These are phyloP conservation scores for Sericinus montela DNA, from an alignment of 2,888 invertebrate genomes.

Conservation along the genomic window DNA sequence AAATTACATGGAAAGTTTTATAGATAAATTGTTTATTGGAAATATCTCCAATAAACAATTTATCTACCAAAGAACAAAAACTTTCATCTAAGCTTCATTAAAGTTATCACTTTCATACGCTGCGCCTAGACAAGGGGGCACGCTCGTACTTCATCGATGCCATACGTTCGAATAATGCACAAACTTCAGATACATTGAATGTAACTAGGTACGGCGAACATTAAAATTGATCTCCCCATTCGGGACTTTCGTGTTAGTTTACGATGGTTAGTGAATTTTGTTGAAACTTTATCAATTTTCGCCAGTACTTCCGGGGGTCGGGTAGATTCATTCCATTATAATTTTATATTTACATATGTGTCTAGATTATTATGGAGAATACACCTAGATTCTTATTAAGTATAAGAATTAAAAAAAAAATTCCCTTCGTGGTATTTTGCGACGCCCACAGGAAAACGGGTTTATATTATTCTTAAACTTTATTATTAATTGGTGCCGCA, in stretches of 20 bases:
- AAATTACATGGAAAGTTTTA: no score
- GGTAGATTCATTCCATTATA: slow-evolving; percentile 31
- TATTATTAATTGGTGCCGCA: no score
- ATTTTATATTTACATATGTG: slow-evolving; percentile 23
- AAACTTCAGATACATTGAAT: slow-evolving; percentile 19
- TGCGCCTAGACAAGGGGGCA: not conserved
- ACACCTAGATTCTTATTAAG: no score
- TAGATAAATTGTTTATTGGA: no score
- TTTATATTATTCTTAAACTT: no score
- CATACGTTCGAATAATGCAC: slow-evolving; percentile 12
- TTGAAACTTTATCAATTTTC: slow-evolving; percentile 47
- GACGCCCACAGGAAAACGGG: no score
- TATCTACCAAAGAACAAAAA: not conserved
- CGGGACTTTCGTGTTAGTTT: slow-evolving; percentile 28
- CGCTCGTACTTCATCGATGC: slow-evolving; percentile 1
- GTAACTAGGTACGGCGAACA: slow-evolving; percentile 20
- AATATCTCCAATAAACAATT: no score
- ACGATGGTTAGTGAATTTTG: slow-evolving; percentile 38
- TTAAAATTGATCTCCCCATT: slow-evolving; percentile 35
- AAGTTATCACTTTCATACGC: slow-evolving; percentile 7
- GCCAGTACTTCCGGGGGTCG: slow-evolving; percentile 29
- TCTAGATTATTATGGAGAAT: not conserved
- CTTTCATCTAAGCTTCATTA: not conserved
- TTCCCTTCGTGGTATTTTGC: no score
- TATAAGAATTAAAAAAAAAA: no score